These are phyloP conservation scores for Myotis myotis DNA, from an alignment of 2,797 vertebrate species.

Conservation along the genomic window DNA sequence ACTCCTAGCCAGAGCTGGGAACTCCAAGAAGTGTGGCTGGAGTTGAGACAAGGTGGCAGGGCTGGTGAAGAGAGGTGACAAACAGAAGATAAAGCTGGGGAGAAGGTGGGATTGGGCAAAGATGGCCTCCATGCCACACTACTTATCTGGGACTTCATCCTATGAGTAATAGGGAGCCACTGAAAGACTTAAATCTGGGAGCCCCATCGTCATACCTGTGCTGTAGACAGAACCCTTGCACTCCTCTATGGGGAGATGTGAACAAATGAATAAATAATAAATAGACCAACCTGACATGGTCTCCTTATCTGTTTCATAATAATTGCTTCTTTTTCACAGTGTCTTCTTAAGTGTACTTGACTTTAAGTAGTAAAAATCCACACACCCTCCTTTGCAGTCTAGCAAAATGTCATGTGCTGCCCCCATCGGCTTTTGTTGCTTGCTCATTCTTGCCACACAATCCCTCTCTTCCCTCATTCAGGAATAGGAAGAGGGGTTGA, in stretches of 20 bases:
- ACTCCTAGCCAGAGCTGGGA: background rate
- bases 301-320: background rate
- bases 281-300: background rate
- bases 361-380: background rate
- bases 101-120: background rate
- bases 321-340: background rate
- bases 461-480: background rate
- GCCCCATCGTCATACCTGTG: background rate
- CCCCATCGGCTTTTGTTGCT: background rate
- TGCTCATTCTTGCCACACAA: background rate
- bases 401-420: background rate
- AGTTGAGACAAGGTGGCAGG: background rate
- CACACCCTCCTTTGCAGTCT: background rate
- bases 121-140: background rate
- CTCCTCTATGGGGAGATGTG: background rate
- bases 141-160: background rate
- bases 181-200: background rate
- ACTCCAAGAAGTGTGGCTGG: background rate
- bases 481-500: background rate
- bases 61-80: background rate
- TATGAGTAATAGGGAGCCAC: background rate
- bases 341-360: background rate
- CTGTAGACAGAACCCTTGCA: background rate
- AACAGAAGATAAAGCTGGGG: background rate
- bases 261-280: background rate